Evolutionary conservation across 2,113 vertebrate genomes (phyloP), one percentile per base, ranked within the genome.

Genomic region (Oreotrochilus melanogaster): DNA sequence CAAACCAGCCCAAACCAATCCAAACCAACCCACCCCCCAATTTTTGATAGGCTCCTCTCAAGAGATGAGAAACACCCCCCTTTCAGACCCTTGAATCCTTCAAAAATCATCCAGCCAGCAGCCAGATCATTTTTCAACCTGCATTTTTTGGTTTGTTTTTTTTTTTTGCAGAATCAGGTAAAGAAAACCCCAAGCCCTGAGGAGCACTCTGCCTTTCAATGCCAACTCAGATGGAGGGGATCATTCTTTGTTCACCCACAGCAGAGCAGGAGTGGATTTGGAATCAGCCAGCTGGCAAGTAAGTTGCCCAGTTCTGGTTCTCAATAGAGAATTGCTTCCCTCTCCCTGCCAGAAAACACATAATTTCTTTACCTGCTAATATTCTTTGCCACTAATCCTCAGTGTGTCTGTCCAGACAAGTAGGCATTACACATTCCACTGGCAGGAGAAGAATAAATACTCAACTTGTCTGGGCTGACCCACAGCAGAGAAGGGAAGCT

Each of bases 391-490:
- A 96, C 96, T 97, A 95, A 97, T 97, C 94, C 95, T 47, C 88
- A 13, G 83, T 19, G 83, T 28, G 75, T 96, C 96, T 97, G 96
- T 95, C 95, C 96, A 91, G 96, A 95, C 96, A 97, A 96, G 96
- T 37, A 96, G 92, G 96, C 93, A 95, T 97, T 97, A 94, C 96
- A 86, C 95, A 97, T 97, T 96, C 95, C 96, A 93, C 1, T 96
- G 94, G 95, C 96, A 96, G 91, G 56, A 91, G 94, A 79, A 95
- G 92, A 83, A 97, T 67, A 97, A 97, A 97, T 92, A 91, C 95
- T 42, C 91, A 43, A 95, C 96, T 96, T 97, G 95, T 95, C 96
- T 96, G 96, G 95, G 95, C 96, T 96, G 95, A 93, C 95, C 96
- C 92, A 53, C 72, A 24, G 92, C 35, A 51, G 23, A 4, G 71